These are phyloP conservation scores for Emydocephalus ijimae DNA, from an alignment of 2,113 vertebrate species.

Conservation along the genomic window DNA sequence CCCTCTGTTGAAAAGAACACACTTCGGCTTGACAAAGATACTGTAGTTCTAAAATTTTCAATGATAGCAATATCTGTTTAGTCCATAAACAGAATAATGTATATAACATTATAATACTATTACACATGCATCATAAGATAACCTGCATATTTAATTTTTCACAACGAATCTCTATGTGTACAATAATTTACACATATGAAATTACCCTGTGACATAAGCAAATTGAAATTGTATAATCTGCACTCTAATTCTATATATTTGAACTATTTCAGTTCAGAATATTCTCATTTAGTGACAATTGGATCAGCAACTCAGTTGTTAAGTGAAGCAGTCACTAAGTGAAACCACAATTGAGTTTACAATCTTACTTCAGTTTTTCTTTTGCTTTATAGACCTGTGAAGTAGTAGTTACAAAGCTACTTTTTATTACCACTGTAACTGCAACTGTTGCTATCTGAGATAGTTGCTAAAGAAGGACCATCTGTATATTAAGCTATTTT, in stretches of 20 bases:
- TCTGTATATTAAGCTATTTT: not conserved
- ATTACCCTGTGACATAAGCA: not conserved
- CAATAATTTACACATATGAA: not conserved
- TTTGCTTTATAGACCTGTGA: not conserved
- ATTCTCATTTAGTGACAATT: not conserved
- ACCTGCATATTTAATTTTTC: not conserved
- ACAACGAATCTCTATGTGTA: not conserved
- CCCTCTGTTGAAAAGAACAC: not conserved
- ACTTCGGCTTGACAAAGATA: not conserved
- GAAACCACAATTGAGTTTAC: not conserved
- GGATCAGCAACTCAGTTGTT: not conserved
- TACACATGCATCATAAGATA: not conserved
- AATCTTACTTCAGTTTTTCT: not conserved
- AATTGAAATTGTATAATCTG: not conserved
- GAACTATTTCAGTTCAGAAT: not conserved
- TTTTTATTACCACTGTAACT: not conserved
- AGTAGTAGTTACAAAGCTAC: not conserved
- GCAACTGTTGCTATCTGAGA: not conserved
- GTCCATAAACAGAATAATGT: not conserved
- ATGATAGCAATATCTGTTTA: not conserved
- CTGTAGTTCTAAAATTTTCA: not conserved
- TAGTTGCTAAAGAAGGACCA: not conserved
- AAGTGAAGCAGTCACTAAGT: not conserved
- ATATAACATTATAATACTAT: not conserved
- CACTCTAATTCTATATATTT: not conserved